Base-by-base conservation (phyloP, 2,797 vertebrate species). In the Sebastes kiyomatsui region DNA sequence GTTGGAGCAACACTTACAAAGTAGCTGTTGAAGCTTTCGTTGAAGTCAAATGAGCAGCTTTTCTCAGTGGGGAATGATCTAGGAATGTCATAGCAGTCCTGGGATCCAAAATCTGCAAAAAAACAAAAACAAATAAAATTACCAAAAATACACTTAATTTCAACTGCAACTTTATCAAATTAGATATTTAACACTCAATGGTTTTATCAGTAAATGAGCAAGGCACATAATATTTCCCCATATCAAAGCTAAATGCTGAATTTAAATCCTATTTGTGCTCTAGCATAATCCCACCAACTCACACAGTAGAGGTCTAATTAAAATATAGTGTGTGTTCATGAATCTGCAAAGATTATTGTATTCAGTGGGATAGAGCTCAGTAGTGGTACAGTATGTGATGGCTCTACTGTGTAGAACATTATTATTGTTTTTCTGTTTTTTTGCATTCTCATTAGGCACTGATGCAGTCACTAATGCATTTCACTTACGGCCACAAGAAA, bases 61-160 rank as follows among this genome's bases (percentile, higher is more conserved):
- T 98, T 97, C 86, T 99, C 98, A 32, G 96, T 97, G 4, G 97
- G 96, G 96, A 99, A 98, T 78, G 98, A 97, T 90, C 98, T 95
- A 85, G 99, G 99, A 93, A 99, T 97, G 95, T 98, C 98, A 75
- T 99, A 99, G 95, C 97, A 98, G 93, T 99, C 99, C 96, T 99
- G 99, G 94, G 97, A 99, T 95, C 95, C 96, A 88, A 96, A 96
- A 95, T 99, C 99, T 99, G 95, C 77, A 95, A 85, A 88, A 95
- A 84, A 89, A 38, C 5, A 82, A 0, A 0, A 22, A 77, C 65
- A 88, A 61, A 82, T 27, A 27, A 25, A 42, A 72, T 82, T 16
- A 80, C 25, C 22, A 79, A 70, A 76, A 10, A 20, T 35, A 38
- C 5, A 72, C 12, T 16, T 12, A 14, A 22, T 11, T 64, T 5